phyloP scores from a whole-genome alignment of 2,797 vertebrate genomes.

The Melanotaenia boesemani region DNA sequence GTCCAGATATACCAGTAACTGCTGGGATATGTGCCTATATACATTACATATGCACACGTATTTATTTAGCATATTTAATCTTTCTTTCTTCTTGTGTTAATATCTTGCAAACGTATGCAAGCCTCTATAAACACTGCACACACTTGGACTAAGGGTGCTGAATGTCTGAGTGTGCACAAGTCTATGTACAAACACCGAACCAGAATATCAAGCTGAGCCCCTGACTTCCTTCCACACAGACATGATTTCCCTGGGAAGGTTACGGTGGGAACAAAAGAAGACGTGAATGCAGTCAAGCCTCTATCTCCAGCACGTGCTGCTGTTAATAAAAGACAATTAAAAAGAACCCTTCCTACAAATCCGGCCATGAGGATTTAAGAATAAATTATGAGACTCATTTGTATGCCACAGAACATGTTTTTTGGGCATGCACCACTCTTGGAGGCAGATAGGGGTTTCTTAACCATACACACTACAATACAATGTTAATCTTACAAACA shows the following conservation, averaged over 20 bases:
- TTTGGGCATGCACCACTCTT: slow-evolving; percentile 70
- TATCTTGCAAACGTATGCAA: slow-evolving; percentile 25
- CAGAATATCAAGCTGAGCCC: slow-evolving; percentile 51
- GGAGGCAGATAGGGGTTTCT: slow-evolving; percentile 61
- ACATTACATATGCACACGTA: background rate
- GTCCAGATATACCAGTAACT: too few species aligned
- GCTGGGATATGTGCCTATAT: background rate
- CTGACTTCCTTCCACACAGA: slow-evolving; percentile 55
- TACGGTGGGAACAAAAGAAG: slow-evolving; percentile 78
- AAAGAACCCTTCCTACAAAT: slow-evolving; percentile 77
- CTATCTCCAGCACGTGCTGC: slow-evolving; percentile 78
- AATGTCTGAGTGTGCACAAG: slow-evolving; percentile 20
- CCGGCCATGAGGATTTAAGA: slow-evolving; percentile 83
- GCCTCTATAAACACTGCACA: slow-evolving; percentile 9
- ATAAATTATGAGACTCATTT: slow-evolving; percentile 86
- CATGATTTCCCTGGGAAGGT: slow-evolving; percentile 79
- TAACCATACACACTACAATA: slow-evolving; percentile 25
- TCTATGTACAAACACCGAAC: slow-evolving; percentile 19
- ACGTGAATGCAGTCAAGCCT: slow-evolving; percentile 58
- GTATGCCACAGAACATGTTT: slow-evolving; percentile 85
- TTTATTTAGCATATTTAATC: background rate
- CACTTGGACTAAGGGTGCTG: slow-evolving; percentile 27
- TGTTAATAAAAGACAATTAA: slow-evolving; percentile 88
- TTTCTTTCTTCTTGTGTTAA: background rate
- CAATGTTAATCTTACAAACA: too few species aligned